phyloP scores from a whole-genome alignment of 2,888 invertebrate species.

The Acrobasis repandana region DNA sequence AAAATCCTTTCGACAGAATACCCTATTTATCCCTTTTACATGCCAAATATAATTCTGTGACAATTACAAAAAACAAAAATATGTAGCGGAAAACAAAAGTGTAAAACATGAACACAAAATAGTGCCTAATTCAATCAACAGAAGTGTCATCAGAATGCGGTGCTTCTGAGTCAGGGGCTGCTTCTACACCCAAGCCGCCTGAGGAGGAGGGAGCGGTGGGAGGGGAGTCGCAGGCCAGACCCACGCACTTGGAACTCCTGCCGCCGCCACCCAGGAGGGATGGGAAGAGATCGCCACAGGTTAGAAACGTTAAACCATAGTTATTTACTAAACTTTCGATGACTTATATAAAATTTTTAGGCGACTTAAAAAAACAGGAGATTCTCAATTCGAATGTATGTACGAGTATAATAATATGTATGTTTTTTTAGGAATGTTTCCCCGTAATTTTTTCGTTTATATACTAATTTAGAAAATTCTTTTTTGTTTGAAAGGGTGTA shows the following conservation, averaged over 20 bases:
- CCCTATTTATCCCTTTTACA: neutral
- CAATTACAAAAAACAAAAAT: neutral
- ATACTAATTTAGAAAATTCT: too few relatives aligned
- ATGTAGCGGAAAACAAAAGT: neutral
- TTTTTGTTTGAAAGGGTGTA: too few relatives aligned
- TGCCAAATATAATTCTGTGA: neutral
- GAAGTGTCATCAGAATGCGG: conserved; percentile 67
- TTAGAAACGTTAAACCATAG: conserved; percentile 28
- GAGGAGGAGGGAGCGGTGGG: conserved; percentile 51
- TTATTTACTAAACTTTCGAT: too few relatives aligned
- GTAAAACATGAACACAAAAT: too few relatives aligned
- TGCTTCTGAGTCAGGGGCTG: conserved; percentile 58
- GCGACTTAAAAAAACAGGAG: too few relatives aligned
- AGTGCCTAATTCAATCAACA: conserved; percentile 39
- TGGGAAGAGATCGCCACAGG: conserved; percentile 58
- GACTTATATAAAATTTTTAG: too few relatives aligned
- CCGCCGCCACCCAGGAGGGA: conserved; percentile 76
- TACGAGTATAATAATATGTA: too few relatives aligned
- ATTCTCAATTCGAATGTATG: too few relatives aligned
- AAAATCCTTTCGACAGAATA: too few relatives aligned
- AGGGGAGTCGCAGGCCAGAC: conserved; percentile 52
- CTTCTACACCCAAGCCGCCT: conserved; percentile 62
- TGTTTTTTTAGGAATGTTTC: too few relatives aligned
- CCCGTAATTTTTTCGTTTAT: too few relatives aligned
- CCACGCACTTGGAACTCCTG: conserved; percentile 69